phyloP scores from a whole-genome alignment of 2,797 vertebrate genomes.

The Mastacembelus armatus region DNA sequence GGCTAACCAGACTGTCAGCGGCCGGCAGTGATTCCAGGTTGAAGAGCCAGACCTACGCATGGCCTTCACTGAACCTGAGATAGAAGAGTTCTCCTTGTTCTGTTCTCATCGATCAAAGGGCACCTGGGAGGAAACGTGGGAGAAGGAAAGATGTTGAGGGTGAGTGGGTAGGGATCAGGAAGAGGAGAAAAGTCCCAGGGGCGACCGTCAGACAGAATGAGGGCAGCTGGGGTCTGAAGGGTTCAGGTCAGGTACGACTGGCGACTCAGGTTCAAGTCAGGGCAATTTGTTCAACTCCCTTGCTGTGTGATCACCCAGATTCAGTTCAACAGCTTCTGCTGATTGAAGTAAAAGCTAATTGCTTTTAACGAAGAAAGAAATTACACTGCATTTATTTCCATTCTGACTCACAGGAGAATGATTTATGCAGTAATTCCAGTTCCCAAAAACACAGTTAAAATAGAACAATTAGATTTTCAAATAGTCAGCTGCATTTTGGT shows the following conservation, averaged over 20 bases:
- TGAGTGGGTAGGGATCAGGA: slow-evolving; percentile 45
- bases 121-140: slow-evolving; percentile 80
- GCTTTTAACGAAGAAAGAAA: slow-evolving; percentile 34
- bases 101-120: slow-evolving; percentile 75
- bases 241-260: slow-evolving; percentile 58
- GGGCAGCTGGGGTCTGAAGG: slow-evolving; percentile 36
- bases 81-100: slow-evolving; percentile 50
- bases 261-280: slow-evolving; percentile 15
- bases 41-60: slow-evolving; percentile 59
- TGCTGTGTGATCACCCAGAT: background rate
- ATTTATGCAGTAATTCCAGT: slow-evolving; percentile 54
- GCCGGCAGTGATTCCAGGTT: slow-evolving; percentile 62
- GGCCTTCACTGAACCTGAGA: slow-evolving; percentile 62
- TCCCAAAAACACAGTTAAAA: slow-evolving; percentile 51
- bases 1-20: slow-evolving; percentile 65
- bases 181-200: slow-evolving; percentile 35
- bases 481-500: slow-evolving; percentile 10
- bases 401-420: slow-evolving; percentile 47
- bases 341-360: slow-evolving; percentile 27
- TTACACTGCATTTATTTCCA: slow-evolving; percentile 26
- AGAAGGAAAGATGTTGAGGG: slow-evolving; percentile 36
- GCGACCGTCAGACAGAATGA: slow-evolving; percentile 58
- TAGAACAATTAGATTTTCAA: slow-evolving; percentile 41
- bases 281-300: slow-evolving; percentile 13
- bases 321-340: slow-evolving; percentile 26